Base-by-base conservation (phyloP, 2,888 invertebrate genomes). In the Sthenelais limicola region DNA sequence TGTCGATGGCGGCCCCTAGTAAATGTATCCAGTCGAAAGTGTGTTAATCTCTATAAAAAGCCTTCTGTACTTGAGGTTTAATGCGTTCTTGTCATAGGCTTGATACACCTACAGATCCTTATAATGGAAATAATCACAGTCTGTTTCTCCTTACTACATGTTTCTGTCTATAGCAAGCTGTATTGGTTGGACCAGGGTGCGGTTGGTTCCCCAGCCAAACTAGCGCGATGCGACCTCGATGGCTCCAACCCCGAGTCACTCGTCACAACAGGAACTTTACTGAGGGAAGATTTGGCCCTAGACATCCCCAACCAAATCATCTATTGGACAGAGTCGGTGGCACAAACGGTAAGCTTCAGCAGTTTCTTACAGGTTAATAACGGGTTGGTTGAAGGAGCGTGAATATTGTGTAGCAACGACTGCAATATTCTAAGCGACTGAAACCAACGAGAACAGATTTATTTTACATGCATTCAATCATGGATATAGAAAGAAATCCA, bases 141-240 rank as follows among this genome's bases (percentile, higher is more conserved):
- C n/a, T n/a, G n/a, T n/a, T n/a, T n/a, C n/a, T n/a, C n/a, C n/a
- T n/a, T 52, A 12, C 7, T 26, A 7, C 51, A 51, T 51, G n/a
- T 5, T 51, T 51, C n/a, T 51, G 9, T n/a, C 38, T 66, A 12
- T 62, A 92, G 92, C 35, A 93, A 94, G 89, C 88, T 97, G 33
- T 99, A 95, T 89, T 99, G 98, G 98, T 91, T 97, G 12, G 99
- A 99, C 84, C 94, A 95, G 79, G 98, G 98, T 12, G 96, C 96
- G 9, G 92, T 90, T 75, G 80, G 95, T 1, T 94, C 96, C 0
- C 94, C 95, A 0, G 91, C 93, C 0, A 98, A 98, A 88, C 93
- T 98, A 35, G 93, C 87, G 5, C 84, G 86, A 26, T 95, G 95
- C 0, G 94, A 95, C 84, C 96, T 99, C 95, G 97, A 97, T 85